Conservation (phyloP, 1,140 invertebrate genomes). For the Oreohelix idahoensis region DNA sequence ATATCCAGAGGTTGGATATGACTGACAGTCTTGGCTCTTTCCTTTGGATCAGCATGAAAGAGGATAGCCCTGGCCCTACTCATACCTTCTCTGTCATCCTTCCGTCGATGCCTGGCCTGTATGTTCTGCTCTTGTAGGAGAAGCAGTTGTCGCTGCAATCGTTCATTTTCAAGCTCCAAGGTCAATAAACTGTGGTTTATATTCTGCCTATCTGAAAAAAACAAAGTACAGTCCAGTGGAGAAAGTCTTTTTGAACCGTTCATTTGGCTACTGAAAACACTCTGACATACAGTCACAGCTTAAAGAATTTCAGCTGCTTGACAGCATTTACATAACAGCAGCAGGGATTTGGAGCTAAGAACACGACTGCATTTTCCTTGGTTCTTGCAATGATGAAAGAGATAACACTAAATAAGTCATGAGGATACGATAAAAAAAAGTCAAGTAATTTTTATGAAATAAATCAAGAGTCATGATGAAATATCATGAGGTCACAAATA, state of each 20-base stretch:
- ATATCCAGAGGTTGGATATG: slow-evolving; percentile 2
- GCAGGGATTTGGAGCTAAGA: too few species aligned
- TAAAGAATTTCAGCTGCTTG: too few species aligned
- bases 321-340: too few species aligned
- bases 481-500: too few species aligned
- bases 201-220: slow-evolving; percentile 57
- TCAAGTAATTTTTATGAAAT: too few species aligned
- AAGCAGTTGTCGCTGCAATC: slow-evolving; percentile 61
- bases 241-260: neutral
- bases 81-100: slow-evolving; percentile 66
- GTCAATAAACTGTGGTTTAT: slow-evolving; percentile 44
- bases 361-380: too few species aligned
- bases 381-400: too few species aligned
- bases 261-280: neutral
- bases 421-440: too few species aligned
- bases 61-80: slow-evolving; percentile 14
- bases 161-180: slow-evolving; percentile 67
- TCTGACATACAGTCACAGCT: neutral
- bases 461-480: too few species aligned
- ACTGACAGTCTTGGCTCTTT: slow-evolving; percentile 12
- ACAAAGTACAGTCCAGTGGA: neutral
- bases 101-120: slow-evolving; percentile 52
- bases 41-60: neutral
- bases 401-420: too few species aligned
- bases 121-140: slow-evolving; percentile 66